Evolutionary conservation across 1,140 invertebrate species (phyloP).

Genomic region (Brachionus rubens): DNA sequence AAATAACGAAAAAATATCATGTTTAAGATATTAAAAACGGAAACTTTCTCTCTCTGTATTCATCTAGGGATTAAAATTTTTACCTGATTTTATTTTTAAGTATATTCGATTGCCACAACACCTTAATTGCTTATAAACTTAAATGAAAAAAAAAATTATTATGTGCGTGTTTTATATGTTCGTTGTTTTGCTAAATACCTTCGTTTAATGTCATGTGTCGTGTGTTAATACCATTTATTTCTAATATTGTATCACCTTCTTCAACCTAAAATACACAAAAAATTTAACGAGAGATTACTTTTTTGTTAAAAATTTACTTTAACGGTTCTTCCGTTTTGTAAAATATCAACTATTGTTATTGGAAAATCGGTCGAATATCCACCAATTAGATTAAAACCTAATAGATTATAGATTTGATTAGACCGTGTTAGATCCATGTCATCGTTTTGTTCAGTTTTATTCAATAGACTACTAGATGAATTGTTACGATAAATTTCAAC

Average conservation of each 20-base stretch:
- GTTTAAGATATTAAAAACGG: too few relatives aligned
- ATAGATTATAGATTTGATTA: neutral
- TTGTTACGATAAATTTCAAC: conserved; percentile 45
- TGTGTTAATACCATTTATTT: conserved; percentile 42
- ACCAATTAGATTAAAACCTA: conserved; percentile 21
- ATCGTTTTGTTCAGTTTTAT: neutral
- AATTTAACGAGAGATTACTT: neutral
- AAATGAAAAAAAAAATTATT: conserved; percentile 6
- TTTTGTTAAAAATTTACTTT: neutral
- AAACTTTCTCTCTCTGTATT: too few relatives aligned
- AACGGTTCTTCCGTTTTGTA: conserved; percentile 2
- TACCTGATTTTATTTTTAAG: conserved; percentile 46
- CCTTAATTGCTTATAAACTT: conserved; percentile 44
- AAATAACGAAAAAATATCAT: too few relatives aligned
- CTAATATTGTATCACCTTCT: conserved; percentile 41
- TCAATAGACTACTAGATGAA: neutral
- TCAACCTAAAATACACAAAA: conserved; percentile 17
- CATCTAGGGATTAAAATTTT: too few relatives aligned
- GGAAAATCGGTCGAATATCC: conserved; percentile 31
- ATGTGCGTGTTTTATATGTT: neutral
- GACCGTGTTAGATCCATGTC: neutral
- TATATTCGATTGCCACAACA: conserved; percentile 43
- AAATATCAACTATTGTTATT: conserved; percentile 17
- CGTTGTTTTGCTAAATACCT: conserved; percentile 1
- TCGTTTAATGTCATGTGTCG: conserved; percentile 36